phyloP scores from a whole-genome alignment of 1,140 invertebrate species.

The Adoxophyes honmai region DNA sequence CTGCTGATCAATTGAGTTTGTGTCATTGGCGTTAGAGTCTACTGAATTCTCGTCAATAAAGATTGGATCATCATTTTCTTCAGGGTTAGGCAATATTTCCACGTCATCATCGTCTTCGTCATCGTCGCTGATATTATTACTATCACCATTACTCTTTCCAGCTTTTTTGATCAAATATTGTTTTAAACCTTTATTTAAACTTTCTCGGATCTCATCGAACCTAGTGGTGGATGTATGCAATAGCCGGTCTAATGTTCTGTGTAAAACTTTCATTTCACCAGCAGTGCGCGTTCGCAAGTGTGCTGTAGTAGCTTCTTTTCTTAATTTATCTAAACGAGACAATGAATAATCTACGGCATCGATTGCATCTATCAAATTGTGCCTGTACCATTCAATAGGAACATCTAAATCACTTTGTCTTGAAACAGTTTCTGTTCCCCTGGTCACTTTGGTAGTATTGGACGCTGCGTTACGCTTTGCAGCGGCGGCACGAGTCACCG shows the following conservation, averaged over 20 bases:
- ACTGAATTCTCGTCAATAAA: conserved; percentile 75
- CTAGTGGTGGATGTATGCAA: conserved; percentile 55
- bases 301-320: conserved; percentile 53
- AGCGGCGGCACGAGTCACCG: conserved; percentile 18
- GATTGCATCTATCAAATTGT: conserved; percentile 67
- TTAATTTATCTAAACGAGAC: conserved; percentile 56
- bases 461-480: conserved; percentile 28
- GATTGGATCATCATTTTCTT: conserved; percentile 66
- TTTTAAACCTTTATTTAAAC: conserved; percentile 65
- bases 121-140: conserved; percentile 5
- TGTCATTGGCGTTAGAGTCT: conserved; percentile 46
- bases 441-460: conserved; percentile 31
- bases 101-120: conserved; percentile 63
- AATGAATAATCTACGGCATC: conserved; percentile 69
- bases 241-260: conserved; percentile 57
- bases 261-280: conserved; percentile 60
- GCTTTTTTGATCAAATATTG: conserved; percentile 58
- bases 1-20: conserved; percentile 34
- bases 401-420: conserved; percentile 49
- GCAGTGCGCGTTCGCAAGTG: conserved; percentile 54
- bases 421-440: conserved; percentile 22
- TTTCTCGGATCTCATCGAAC: conserved; percentile 65
- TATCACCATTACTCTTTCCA: not conserved
- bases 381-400: conserved; percentile 71
- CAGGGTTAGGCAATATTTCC: conserved; percentile 59